These are phyloP conservation scores for Spialia ferax DNA, from an alignment of 2,888 invertebrate species.

Conservation along the genomic window DNA sequence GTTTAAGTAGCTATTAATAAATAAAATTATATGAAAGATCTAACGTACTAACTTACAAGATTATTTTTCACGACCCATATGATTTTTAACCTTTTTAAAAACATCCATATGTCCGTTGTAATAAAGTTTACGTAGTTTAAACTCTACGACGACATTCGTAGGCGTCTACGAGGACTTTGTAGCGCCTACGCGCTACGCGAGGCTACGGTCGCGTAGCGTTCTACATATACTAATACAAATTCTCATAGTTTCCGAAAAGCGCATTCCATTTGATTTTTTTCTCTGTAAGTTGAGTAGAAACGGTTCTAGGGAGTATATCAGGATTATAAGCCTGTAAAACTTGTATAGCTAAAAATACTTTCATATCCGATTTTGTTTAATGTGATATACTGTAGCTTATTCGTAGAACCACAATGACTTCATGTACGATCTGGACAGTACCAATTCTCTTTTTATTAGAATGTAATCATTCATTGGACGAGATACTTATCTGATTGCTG, in stretches of 20 bases:
- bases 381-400: not conserved
- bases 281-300: not conserved
- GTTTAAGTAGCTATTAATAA: too few relatives aligned
- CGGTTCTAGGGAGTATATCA: too few relatives aligned
- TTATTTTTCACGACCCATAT: too few relatives aligned
- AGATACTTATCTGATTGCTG: not conserved
- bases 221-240: not conserved
- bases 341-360: not conserved
- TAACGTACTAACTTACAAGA: too few relatives aligned
- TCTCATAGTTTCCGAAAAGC: too few relatives aligned
- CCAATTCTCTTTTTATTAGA: not conserved
- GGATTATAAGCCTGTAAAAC: too few relatives aligned
- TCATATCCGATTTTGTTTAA: not conserved
- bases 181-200: not conserved
- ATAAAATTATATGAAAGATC: too few relatives aligned
- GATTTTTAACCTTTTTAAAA: not conserved
- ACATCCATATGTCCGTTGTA: not conserved
- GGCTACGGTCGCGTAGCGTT: not conserved
- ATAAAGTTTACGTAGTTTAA: not conserved
- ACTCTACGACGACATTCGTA: not conserved
- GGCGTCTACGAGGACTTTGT: not conserved
- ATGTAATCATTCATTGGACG: not conserved
- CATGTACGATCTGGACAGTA: not conserved
- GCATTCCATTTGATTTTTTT: too few relatives aligned
- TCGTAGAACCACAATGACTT: not conserved